Percentiles rank a stretch among this genome's conserved stretches.
phyloP scores from a whole-genome alignment of 2,113 vertebrate genomes.

The Planiliza haematocheilus region DNA sequence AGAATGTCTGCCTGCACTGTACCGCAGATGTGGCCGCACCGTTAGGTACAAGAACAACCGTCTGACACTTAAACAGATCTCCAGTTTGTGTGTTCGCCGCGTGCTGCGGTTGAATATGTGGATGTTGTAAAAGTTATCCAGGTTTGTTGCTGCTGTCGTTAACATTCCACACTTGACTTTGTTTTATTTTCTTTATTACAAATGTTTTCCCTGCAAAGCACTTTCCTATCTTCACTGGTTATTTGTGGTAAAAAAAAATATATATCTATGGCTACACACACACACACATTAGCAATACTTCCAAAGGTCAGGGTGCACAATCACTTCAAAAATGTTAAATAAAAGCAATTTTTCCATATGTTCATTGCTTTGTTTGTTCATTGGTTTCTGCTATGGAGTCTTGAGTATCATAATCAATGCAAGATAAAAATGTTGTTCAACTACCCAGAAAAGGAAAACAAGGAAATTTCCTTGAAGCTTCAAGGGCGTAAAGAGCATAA shows the following conservation, averaged over 20 bases:
- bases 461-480: too few relatives aligned
- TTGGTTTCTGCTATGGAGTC: background rate
- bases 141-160: constrained; percentile 4
- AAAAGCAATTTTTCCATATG: constrained; percentile 43
- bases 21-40: too few relatives aligned
- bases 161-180: background rate
- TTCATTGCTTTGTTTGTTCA: background rate
- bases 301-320: constrained; percentile 3
- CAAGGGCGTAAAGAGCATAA: too few relatives aligned
- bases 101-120: constrained; percentile 1
- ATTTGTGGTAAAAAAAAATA: background rate
- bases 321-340: constrained; percentile 32
- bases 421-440: too few relatives aligned
- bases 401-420: too few relatives aligned
- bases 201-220: background rate
- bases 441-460: too few relatives aligned
- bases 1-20: too few relatives aligned
- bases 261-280: too few relatives aligned
- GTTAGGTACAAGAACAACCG: too few relatives aligned
- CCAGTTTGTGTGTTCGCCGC: background rate
- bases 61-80: too few relatives aligned
- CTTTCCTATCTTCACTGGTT: background rate
- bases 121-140: background rate
- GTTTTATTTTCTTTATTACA: background rate
- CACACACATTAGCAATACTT: constrained; percentile 15